Evolutionary conservation across 2,797 vertebrate genomes (phyloP).

Genomic region (Ptychadena robeensis): DNA sequence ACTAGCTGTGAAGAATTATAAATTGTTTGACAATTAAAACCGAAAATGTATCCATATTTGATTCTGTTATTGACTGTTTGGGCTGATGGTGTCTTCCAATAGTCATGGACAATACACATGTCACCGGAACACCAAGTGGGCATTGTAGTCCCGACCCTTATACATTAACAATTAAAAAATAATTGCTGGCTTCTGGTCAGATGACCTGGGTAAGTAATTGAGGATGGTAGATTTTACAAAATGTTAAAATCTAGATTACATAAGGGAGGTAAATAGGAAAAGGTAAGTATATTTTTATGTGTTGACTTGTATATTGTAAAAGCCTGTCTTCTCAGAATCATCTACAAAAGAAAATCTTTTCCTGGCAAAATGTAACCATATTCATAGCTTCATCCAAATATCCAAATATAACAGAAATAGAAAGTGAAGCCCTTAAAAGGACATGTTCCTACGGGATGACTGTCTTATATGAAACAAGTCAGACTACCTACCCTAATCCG

Average conservation of each 20-base stretch:
- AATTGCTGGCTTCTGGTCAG: too few relatives aligned
- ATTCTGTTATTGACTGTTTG: too few relatives aligned
- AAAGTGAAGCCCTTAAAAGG: slow-evolving; percentile 11
- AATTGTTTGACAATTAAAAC: too few relatives aligned
- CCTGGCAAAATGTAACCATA: neutral
- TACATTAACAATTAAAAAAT: too few relatives aligned
- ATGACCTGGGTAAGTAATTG: neutral
- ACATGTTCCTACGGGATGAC: slow-evolving; percentile 4
- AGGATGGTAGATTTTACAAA: neutral
- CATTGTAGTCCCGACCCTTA: too few relatives aligned
- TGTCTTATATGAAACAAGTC: neutral
- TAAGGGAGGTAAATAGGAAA: neutral
- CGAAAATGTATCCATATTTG: too few relatives aligned
- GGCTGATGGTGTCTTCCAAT: too few relatives aligned
- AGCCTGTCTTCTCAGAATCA: neutral
- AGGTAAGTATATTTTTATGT: neutral
- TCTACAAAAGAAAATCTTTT: slow-evolving; percentile 1
- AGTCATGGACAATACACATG: too few relatives aligned
- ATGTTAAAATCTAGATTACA: neutral
- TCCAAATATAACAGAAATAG: neutral
- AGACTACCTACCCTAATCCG: slow-evolving; percentile 12
- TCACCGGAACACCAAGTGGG: too few relatives aligned
- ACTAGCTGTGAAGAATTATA: too few relatives aligned
- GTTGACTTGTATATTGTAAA: neutral
- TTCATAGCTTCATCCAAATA: neutral